A percentile compares a stretch with the other conserved stretches of the same genome.
phyloP scores from a whole-genome alignment of 2,113 vertebrate species.

The Orientallactaga bullata region DNA sequence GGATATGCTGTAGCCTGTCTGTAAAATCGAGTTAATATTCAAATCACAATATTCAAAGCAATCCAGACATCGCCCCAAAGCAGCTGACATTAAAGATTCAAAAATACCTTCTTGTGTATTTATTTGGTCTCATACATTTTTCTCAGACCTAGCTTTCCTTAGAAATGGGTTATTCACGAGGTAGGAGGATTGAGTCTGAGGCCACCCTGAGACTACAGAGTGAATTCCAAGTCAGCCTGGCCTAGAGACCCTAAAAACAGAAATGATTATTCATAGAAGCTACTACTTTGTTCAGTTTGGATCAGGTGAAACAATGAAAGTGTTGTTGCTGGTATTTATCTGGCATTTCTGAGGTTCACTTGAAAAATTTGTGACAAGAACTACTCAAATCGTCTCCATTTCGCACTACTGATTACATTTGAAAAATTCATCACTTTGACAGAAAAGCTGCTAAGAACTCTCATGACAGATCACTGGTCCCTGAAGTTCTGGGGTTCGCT shows the following conservation, averaged over 20 bases:
- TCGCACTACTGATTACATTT: neutral
- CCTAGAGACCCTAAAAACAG: neutral
- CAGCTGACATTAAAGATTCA: neutral
- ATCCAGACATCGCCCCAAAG: neutral
- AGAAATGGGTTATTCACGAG: neutral
- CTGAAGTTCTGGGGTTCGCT: neutral
- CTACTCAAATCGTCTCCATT: neutral
- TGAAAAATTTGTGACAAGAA: neutral
- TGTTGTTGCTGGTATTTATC: neutral
- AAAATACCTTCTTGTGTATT: neutral
- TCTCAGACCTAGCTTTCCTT: neutral
- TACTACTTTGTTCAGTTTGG: neutral
- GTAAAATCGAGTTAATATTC: neutral
- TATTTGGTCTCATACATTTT: neutral
- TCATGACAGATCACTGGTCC: neutral
- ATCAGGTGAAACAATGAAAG: neutral
- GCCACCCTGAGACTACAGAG: no score
- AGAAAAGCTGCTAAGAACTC: neutral
- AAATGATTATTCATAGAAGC: neutral
- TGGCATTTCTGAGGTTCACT: constrained; percentile 1
- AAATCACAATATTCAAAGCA: neutral
- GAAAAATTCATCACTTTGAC: neutral
- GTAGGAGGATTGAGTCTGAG: no score
- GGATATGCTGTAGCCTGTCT: neutral
- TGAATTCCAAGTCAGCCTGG: no score